Conservation (phyloP, 2,888 invertebrate genomes). For the Drosophila borealis region DNA sequence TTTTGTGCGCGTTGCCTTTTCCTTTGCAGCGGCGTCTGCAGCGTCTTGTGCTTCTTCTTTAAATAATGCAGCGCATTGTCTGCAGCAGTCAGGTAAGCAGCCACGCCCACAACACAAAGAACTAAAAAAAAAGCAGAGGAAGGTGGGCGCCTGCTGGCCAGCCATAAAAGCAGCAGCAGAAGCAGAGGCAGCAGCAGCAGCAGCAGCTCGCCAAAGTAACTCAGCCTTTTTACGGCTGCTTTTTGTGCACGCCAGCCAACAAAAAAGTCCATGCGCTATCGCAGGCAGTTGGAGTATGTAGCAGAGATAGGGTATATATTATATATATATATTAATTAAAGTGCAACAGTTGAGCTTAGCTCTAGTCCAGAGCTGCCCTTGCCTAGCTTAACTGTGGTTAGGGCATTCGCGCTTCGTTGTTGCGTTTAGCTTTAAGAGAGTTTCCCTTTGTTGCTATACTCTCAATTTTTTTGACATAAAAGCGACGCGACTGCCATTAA, state of each 20-base stretch:
- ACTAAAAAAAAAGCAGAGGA: conserved; percentile 10
- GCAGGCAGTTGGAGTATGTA: not conserved
- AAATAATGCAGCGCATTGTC: conserved; percentile 80
- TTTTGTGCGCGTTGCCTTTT: conserved; percentile 56
- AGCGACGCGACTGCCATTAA: conserved; percentile 73
- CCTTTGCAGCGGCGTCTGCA: conserved; percentile 19
- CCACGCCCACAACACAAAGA: not conserved
- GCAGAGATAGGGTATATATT: not conserved
- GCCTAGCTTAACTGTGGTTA: not conserved
- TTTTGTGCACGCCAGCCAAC: not conserved
- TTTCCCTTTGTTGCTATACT: conserved; percentile 16
- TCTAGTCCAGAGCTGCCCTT: no score
- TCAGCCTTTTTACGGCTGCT: conserved; percentile 54
- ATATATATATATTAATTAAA: no score
- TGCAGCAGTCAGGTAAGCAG: conserved; percentile 61
- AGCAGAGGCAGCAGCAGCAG: no score
- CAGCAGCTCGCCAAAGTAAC: conserved; percentile 38
- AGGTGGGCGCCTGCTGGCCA: conserved; percentile 37
- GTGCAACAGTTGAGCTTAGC: no score
- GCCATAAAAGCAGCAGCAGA: conserved; percentile 51
- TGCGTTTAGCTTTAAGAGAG: not conserved
- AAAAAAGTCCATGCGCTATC: not conserved
- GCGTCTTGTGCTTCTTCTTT: conserved; percentile 36
- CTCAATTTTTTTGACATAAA: conserved; percentile 72
- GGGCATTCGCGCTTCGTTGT: conserved; percentile 9